These are phyloP conservation scores for Hemaris fuciformis DNA, from an alignment of 2,888 invertebrate species.

Conservation along the genomic window DNA sequence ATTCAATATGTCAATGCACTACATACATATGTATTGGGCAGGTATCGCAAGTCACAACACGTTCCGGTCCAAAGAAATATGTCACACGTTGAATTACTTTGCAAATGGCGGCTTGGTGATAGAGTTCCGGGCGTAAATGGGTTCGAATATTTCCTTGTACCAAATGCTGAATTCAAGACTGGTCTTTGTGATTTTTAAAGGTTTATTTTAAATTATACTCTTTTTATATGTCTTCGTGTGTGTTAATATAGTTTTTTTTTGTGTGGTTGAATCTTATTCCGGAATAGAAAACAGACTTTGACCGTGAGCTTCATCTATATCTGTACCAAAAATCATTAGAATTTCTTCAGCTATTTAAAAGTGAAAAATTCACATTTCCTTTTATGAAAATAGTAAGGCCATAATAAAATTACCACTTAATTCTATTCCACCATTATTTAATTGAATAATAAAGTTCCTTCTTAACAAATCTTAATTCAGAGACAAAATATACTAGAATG, in stretches of 20 bases:
- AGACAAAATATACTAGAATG: conserved; percentile 1
- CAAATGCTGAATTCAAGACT: too few species aligned
- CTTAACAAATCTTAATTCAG: not conserved
- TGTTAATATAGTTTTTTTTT: too few species aligned
- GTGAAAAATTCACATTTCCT: not conserved
- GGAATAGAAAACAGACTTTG: too few species aligned
- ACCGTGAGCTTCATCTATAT: too few species aligned
- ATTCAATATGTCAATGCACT: not conserved
- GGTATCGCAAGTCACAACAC: conserved; percentile 23
- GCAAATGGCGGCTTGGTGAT: not conserved
- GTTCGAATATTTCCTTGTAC: not conserved
- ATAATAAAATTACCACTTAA: not conserved
- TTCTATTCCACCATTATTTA: not conserved
- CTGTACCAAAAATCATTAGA: too few species aligned
- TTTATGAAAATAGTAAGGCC: not conserved
- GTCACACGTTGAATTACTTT: conserved; percentile 26
- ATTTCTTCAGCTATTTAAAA: too few species aligned
- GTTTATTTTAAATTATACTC: not conserved
- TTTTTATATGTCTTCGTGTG: too few species aligned
- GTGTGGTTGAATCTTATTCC: too few species aligned
- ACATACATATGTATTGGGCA: conserved; percentile 5
- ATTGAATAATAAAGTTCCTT: not conserved
- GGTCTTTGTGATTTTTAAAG: not conserved
- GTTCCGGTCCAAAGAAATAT: conserved; percentile 29
- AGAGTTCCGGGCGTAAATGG: too few species aligned